Conservation (phyloP, 2,797 vertebrate genomes). For the Anabas testudineus region DNA sequence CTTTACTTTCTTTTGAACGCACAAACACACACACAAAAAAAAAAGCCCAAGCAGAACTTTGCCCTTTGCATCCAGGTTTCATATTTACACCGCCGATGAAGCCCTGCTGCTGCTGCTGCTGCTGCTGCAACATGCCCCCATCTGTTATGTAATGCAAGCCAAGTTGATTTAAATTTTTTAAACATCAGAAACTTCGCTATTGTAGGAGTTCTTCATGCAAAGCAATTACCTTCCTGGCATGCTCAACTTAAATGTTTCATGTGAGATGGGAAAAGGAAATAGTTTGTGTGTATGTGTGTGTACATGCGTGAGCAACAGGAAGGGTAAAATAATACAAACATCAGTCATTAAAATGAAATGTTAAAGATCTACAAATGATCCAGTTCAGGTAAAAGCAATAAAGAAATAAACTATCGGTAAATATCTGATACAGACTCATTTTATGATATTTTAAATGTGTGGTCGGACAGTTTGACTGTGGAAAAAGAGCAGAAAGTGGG, state of each 20-base stretch:
- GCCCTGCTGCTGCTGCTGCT: slow-evolving; percentile 23
- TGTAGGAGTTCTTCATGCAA: slow-evolving; percentile 44
- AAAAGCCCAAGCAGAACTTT: slow-evolving; percentile 2
- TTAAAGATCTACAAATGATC: slow-evolving; percentile 7
- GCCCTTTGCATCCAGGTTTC: slow-evolving; percentile 4
- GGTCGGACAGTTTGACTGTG: background rate
- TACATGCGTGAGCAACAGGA: background rate
- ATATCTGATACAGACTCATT: slow-evolving; percentile 44
- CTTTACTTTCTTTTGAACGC: no score
- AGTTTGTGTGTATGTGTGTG: slow-evolving; percentile 1
- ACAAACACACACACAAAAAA: no score
- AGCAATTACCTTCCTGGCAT: slow-evolving; percentile 62
- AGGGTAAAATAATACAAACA: slow-evolving; percentile 1
- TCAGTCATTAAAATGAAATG: slow-evolving; percentile 15
- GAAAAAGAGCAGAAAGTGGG: slow-evolving; percentile 4
- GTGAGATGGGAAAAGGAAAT: slow-evolving; percentile 33
- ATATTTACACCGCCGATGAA: slow-evolving; percentile 16
- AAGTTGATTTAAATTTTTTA: slow-evolving; percentile 60
- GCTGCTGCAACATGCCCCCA: slow-evolving; percentile 15
- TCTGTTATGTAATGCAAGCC: slow-evolving; percentile 44
- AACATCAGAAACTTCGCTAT: slow-evolving; percentile 20
- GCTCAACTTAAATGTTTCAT: slow-evolving; percentile 69
- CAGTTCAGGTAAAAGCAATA: background rate
- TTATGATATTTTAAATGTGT: slow-evolving; percentile 25
- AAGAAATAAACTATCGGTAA: slow-evolving; percentile 19